Percentiles rank a stretch among this genome's conserved stretches.
phyloP scores from a whole-genome alignment of 1,140 invertebrate species.

The Tachypleus tridentatus region DNA sequence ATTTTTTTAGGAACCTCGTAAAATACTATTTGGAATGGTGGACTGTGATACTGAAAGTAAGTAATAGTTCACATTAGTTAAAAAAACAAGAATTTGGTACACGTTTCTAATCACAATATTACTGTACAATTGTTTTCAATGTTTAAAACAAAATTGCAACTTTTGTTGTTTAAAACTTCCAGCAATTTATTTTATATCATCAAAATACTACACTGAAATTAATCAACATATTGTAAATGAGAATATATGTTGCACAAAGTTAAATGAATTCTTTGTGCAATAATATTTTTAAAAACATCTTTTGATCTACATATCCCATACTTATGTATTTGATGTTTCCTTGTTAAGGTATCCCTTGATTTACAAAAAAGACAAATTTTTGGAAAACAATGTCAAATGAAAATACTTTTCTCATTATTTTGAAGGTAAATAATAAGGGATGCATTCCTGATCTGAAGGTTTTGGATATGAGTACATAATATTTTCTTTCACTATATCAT shows the following conservation, averaged over 20 bases:
- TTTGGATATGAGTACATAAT: too few species aligned
- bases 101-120: not conserved
- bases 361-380: too few species aligned
- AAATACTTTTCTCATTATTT: too few species aligned
- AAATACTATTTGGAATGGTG: conserved; percentile 88
- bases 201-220: conserved; percentile 4
- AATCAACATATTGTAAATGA: conserved; percentile 1
- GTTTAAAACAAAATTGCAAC: not conserved
- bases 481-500: too few species aligned
- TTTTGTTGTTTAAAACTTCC: not conserved
- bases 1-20: conserved; percentile 44
- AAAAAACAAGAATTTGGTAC: conserved; percentile 1
- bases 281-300: conserved; percentile 9
- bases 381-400: too few species aligned
- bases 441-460: too few species aligned
- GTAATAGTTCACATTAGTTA: conserved; percentile 23
- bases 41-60: conserved; percentile 89
- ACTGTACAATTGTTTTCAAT: not conserved
- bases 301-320: not conserved
- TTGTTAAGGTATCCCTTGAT: too few species aligned
- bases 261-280: not conserved
- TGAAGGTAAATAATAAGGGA: too few species aligned
- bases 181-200: conserved; percentile 11
- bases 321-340: not conserved
- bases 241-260: not conserved